Percentiles rank a stretch among this genome's conserved stretches.
These are phyloP conservation scores for Erebia ligea DNA, from an alignment of 2,888 invertebrate species.

Conservation along the genomic window DNA sequence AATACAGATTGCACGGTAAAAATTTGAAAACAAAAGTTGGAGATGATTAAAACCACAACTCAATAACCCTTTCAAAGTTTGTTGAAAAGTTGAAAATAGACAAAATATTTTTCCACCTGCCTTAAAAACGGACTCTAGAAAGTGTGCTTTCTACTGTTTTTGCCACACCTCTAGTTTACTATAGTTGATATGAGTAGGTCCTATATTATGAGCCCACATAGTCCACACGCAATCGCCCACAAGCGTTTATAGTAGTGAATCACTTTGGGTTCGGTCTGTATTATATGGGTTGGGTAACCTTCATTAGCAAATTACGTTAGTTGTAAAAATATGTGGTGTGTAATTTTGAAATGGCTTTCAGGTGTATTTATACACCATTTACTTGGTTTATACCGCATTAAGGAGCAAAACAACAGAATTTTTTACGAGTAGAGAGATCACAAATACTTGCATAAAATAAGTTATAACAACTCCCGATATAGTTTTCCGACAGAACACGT, in stretches of 20 bases:
- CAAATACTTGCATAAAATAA: too few species aligned
- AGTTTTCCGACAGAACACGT: too few species aligned
- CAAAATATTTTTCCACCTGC: too few species aligned
- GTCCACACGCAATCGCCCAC: slow-evolving; percentile 20
- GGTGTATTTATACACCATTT: slow-evolving; percentile 14
- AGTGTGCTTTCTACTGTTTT: not conserved
- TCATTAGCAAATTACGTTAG: slow-evolving; percentile 37
- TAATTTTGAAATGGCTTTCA: slow-evolving; percentile 24
- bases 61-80: too few species aligned
- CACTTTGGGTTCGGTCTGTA: slow-evolving; percentile 34
- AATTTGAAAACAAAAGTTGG: too few species aligned
- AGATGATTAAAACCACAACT: too few species aligned
- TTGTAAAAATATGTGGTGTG: slow-evolving; percentile 21
- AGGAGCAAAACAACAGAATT: not conserved
- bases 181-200: not conserved
- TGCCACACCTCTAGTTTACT: slow-evolving; percentile 3
- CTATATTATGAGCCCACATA: slow-evolving; percentile 1
- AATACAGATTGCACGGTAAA: too few species aligned
- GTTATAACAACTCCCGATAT: too few species aligned
- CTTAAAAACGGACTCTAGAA: too few species aligned
- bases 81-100: too few species aligned
- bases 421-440: too few species aligned
- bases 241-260: slow-evolving; percentile 29
- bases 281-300: slow-evolving; percentile 30
- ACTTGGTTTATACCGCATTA: not conserved